phyloP scores from a whole-genome alignment of 2,113 vertebrate genomes.

The Eretmochelys imbricata region DNA sequence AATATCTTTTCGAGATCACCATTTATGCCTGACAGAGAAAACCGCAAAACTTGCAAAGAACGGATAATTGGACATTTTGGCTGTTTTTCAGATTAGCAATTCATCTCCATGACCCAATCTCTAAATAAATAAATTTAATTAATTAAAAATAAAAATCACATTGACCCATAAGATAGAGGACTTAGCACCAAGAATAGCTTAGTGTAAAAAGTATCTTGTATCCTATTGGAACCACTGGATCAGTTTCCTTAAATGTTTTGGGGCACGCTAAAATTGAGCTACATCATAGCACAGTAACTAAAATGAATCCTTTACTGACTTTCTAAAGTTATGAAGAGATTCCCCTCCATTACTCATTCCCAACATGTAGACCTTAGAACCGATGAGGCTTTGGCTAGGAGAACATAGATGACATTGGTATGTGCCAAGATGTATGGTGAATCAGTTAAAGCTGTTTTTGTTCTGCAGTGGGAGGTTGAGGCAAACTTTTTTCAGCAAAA shows the following conservation, averaged over 20 bases:
- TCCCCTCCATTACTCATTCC: background rate
- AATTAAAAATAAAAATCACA: background rate
- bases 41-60: background rate
- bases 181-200: background rate
- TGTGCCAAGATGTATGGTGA: background rate
- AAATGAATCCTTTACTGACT: conserved; percentile 17
- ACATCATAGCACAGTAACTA: background rate
- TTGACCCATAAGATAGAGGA: background rate
- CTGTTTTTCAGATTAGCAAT: background rate
- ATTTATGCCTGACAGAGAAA: background rate
- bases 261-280: background rate
- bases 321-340: conserved; percentile 1
- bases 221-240: background rate
- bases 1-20: background rate
- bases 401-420: background rate
- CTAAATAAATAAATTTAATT: background rate
- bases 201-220: conserved; percentile 19
- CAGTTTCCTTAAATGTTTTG: background rate
- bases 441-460: background rate
- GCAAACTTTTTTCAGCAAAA: background rate
- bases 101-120: background rate
- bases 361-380: conserved; percentile 3
- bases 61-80: background rate
- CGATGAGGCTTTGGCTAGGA: background rate
- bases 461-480: background rate